Base-by-base conservation (phyloP, 2,888 invertebrate species). In the Brenthis hecate region DNA sequence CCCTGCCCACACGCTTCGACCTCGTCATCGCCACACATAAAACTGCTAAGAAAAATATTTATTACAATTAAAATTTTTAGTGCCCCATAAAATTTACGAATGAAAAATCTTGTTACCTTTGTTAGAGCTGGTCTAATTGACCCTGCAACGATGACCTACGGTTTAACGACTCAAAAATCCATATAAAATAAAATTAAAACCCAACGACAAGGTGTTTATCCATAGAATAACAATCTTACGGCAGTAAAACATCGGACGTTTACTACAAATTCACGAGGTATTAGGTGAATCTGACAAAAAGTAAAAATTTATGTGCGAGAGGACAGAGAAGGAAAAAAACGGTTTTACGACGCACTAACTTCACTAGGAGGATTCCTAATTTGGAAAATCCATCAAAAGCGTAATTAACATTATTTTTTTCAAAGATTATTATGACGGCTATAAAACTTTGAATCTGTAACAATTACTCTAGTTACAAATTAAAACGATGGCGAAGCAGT, bases 281-380 rank as follows among this genome's bases (percentile, higher is more conserved):
- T 84, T 87, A 88, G 87, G 89, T 88, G 89, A 89, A 91, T 89
- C 89, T 88, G 89, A 90, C 89, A 88, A 85, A 86, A 87, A 82
- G 84, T 82, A 73, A 62, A 83, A 88, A 90, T 91, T 91, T 91
- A 91, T 86, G 85, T 81, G 78, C 81, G 16, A n/a, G 32, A 55
- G 50, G 19, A 83, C 80, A 78, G 57, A 6, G 32, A 32, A 16
- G 23, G n/a, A 80, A 78, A 80, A 19, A 79, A 82, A 43, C 11
- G 36, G 80, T 78, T 85, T 85, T 81, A 85, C 79, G 86, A 85
- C 74, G 82, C 81, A 79, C 77, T 89, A 86, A 90, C 88, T 78
- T 79, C 75, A 82, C 83, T 81, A 85, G 82, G 84, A 83, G 80
- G 81, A 77, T 80, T 78, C 79, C 78, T 83, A 81, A 84, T 85